Evolutionary conservation across 2,797 vertebrate species (phyloP), one percentile per base, ranked within the genome.

Genomic region (Cuniculus paca): DNA sequence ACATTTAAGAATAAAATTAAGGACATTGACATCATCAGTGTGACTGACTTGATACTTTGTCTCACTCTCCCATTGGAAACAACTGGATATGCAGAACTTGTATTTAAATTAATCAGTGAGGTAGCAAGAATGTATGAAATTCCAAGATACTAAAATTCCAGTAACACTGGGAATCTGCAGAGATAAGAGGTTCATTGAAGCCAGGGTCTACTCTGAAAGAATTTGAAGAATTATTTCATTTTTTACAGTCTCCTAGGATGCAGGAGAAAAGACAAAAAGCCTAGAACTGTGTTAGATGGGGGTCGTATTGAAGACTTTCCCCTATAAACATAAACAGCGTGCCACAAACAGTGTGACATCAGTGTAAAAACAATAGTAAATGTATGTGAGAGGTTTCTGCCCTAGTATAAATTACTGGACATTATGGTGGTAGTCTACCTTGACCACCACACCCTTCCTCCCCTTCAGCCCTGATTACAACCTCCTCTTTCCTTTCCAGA

Each of bases 121-220:
- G 28, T 54, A 26, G 45, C 61, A 94, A 54, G 6, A 63, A 16
- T 58, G 1, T 75, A 60, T 88, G 75, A 80, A 91, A 88, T 89
- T 77, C 72, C 50, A 42, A 52, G n/a, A 84, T n/a, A 48, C 5
- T 11, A 26, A 42, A 60, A 79, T 26, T 34, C 65, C n/a, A 88
- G 28, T 74, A 22, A 94, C 77, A 92, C 75, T 86, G 42, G 52
- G 60, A 89, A 89, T 61, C 45, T 19, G 42, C n/a, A 94, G 80
- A 91, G 42, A 61, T 60, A 86, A 45, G 31, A 45, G n/a, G 24
- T 7, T 58, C 78, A 50, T 2, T 94, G 39, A 75, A 80, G 26
- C 20, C 79, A 54, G 24, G 24, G 77, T 82, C 9, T 86, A 56
- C 26, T 36, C 28, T 52, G 45, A 65, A 31, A 39, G 52, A 42